Evolutionary conservation across 2,113 vertebrate species (phyloP).

Genomic region (Oryzias melastigma): DNA sequence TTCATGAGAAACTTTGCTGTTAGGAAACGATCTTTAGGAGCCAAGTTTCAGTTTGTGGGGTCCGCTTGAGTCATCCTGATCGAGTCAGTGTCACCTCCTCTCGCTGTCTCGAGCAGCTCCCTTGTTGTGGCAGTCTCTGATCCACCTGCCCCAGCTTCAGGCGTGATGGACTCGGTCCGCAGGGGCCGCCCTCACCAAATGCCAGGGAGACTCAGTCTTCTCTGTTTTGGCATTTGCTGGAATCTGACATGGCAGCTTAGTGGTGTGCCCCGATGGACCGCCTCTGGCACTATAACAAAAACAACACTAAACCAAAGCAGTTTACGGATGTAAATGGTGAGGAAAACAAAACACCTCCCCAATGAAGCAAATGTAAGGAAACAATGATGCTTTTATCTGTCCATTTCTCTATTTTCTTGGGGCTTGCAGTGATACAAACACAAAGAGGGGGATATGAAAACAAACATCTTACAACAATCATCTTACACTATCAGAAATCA

Average conservation of each 20-base stretch:
- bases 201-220: constrained; percentile 47
- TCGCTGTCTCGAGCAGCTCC: constrained; percentile 12
- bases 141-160: constrained; percentile 61
- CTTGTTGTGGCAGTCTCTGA: constrained; percentile 31
- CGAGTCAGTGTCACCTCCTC: constrained; percentile 3
- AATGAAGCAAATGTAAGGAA: background rate
- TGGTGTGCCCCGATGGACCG: constrained; percentile 28
- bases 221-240: constrained; percentile 32
- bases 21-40: background rate
- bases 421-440: constrained; percentile 47
- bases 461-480: constrained; percentile 52
- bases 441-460: constrained; percentile 59
- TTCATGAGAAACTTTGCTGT: background rate
- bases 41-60: constrained; percentile 7
- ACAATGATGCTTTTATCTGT: constrained; percentile 2
- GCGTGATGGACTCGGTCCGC: constrained; percentile 31
- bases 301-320: constrained; percentile 33
- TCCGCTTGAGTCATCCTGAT: background rate
- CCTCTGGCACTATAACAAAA: constrained; percentile 26
- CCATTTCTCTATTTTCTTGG: constrained; percentile 11
- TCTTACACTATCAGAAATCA: constrained; percentile 67
- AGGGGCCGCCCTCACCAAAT: constrained; percentile 37
- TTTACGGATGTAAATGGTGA: background rate
- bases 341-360: constrained; percentile 2
- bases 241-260: constrained; percentile 60